phyloP scores from a whole-genome alignment of 2,113 vertebrate species.

The Apeltes quadracus region DNA sequence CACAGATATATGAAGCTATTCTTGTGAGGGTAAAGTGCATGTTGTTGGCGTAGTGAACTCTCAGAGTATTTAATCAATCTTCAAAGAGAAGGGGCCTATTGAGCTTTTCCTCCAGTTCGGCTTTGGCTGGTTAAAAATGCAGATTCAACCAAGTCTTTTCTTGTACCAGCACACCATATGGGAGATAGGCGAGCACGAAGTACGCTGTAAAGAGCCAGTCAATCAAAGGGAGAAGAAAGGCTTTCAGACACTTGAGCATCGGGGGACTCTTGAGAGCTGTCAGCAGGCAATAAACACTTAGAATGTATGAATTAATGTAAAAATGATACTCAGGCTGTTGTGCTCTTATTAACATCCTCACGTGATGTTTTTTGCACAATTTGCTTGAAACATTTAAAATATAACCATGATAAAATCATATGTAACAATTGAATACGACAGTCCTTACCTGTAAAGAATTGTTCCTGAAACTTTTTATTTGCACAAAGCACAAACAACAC shows the following conservation, averaged over 20 bases:
- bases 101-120: constrained; percentile 25
- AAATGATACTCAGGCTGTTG: constrained; percentile 48
- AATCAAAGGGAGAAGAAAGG: constrained; percentile 69
- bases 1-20: not conserved
- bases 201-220: constrained; percentile 50
- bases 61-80: constrained; percentile 14
- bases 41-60: not conserved
- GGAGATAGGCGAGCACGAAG: constrained; percentile 63
- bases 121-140: constrained; percentile 32
- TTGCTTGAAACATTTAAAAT: not conserved
- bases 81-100: constrained; percentile 10
- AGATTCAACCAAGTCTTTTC: constrained; percentile 41
- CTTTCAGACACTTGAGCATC: constrained; percentile 60
- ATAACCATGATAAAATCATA: not conserved
- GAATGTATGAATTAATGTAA: too few species aligned
- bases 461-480: not conserved
- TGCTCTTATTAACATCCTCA: constrained; percentile 27
- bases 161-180: constrained; percentile 70
- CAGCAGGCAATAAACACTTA: constrained; percentile 55
- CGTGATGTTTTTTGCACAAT: constrained; percentile 21
- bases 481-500: not conserved
- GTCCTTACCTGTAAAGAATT: not conserved
- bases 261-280: constrained; percentile 60
- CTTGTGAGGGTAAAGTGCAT: not conserved
- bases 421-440: not conserved